A percentile compares a stretch with the other conserved stretches of the same genome.
Evolutionary conservation across 2,113 vertebrate species (phyloP).

Genomic region (Orcinus orca): DNA sequence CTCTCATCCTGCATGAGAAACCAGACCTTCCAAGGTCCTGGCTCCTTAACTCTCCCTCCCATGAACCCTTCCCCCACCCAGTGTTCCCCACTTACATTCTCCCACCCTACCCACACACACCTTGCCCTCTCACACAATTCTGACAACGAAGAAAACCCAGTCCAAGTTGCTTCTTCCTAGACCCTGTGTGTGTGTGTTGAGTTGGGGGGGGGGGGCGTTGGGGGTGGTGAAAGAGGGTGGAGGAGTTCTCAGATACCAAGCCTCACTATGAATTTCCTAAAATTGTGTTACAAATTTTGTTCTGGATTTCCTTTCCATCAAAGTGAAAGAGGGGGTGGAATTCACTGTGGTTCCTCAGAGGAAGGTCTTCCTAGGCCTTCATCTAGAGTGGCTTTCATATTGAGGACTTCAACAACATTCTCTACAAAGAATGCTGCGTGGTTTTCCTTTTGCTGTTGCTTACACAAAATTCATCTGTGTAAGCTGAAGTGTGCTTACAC

Average conservation of each 20-base stretch:
- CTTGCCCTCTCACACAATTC: neutral
- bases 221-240: neutral
- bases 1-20: neutral
- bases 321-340: neutral
- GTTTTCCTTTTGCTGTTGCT: neutral
- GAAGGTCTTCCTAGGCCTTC: neutral
- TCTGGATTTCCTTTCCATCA: neutral
- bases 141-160: neutral
- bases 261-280: neutral
- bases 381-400: neutral
- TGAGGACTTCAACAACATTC: no score
- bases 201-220: neutral
- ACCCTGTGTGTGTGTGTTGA: neutral
- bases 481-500: neutral
- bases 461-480: neutral
- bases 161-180: neutral
- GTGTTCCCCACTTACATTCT: neutral
- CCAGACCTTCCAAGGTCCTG: neutral
- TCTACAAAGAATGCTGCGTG: neutral
- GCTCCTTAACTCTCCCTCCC: neutral
- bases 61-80: accelerated
- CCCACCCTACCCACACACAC: neutral
- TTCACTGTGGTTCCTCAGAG: neutral
- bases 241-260: neutral
- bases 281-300: neutral